phyloP scores from a whole-genome alignment of 2,113 vertebrate genomes.

The Pyrgilauda ruficollis region DNA sequence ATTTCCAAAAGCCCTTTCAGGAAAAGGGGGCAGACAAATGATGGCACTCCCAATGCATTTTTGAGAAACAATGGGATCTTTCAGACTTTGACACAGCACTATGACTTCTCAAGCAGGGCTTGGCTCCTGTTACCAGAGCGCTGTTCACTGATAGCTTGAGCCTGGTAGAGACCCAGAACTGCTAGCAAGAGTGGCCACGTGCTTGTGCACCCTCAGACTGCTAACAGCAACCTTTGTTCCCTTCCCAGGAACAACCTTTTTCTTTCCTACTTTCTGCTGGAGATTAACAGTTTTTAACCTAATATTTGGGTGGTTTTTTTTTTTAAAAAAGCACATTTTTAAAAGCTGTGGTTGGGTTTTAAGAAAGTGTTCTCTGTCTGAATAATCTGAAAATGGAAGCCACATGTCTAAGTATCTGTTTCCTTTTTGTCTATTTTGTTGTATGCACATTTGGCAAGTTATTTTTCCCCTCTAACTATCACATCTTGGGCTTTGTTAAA shows the following conservation, averaged over 20 bases:
- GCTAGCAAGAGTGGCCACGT: accelerated
- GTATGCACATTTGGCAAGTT: slow-evolving; percentile 37
- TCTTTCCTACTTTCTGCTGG: neutral
- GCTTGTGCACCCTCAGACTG: neutral
- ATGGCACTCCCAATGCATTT: neutral
- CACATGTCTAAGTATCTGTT: slow-evolving; percentile 45
- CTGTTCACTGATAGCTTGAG: neutral
- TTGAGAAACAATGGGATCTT: neutral
- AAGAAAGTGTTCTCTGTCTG: neutral
- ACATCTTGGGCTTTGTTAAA: slow-evolving; percentile 55
- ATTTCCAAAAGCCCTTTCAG: neutral
- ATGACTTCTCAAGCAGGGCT: neutral
- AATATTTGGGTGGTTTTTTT: neutral
- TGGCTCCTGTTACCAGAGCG: neutral
- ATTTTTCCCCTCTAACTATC: slow-evolving; percentile 37
- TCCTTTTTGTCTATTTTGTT: slow-evolving; percentile 38
- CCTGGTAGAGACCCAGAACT: neutral
- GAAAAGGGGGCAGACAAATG: neutral
- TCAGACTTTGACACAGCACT: neutral
- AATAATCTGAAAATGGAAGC: slow-evolving; percentile 22
- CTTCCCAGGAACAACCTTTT: neutral
- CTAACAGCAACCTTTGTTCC: neutral
- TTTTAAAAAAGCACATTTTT: neutral
- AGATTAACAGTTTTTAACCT: neutral
- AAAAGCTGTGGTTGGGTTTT: neutral